Evolutionary conservation across 2,797 vertebrate genomes (phyloP), one percentile per base, ranked within the genome.

Genomic region (Cyclopterus lumpus): DNA sequence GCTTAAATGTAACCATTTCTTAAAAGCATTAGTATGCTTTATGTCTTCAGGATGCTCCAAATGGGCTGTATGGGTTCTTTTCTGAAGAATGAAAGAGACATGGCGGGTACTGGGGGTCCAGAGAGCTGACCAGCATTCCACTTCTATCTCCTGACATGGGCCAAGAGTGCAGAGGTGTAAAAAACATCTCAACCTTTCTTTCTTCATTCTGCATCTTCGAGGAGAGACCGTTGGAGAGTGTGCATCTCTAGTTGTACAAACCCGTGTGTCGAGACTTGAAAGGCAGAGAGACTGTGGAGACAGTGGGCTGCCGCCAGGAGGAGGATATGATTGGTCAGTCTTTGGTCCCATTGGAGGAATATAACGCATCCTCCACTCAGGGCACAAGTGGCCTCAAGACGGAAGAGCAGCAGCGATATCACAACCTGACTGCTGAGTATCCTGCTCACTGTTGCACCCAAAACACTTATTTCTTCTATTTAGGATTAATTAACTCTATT

Each of bases 261-360:
- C 51, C 26, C 20, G 10, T 54, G 73, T 73, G 62, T 59, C 28
- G n/a, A 44, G 49, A 65, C 53, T 28, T 57, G 53, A 58, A 28
- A 46, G 28, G 16, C 68, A n/a, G 44, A 18, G 55, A 20, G 22
- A 16, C 32, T 9, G 20, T 49, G n/a, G 51, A 53, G 22, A 14
- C 5, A 5, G 51, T 53, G 55, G n/a, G 40, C 44, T n/a, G 53
- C 36, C 30, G 16, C 16, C 65, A 15, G 7, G 15, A 53, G 24
- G 58, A 51, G 34, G 69, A 60, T 8, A 48, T 15, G 24, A 20
- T 22, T n/a, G 14, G 22, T 62, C 8, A 11, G 11, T 32, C 26
- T 57, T 3, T 20, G 28, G 16, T 48, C 62, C 18, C 34, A 28
- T 8, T 32, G 38, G 38, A 57, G 38, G 28, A 4, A 30, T 30